These are phyloP conservation scores for Cephus rjabovi DNA, from an alignment of 2,888 invertebrate species.

Conservation along the genomic window DNA sequence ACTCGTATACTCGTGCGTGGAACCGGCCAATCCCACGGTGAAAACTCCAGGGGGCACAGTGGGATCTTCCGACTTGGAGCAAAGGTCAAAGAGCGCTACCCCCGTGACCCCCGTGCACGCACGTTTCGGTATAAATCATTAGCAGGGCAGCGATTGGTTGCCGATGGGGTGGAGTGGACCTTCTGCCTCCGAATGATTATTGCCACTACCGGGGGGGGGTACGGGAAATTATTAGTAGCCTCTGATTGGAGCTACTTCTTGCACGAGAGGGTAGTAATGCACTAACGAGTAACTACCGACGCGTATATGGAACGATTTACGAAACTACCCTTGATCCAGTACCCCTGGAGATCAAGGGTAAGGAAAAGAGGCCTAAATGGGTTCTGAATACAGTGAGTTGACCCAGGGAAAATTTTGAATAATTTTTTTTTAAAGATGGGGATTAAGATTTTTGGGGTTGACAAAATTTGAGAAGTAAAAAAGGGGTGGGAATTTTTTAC, in stretches of 20 bases:
- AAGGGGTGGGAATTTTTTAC: not conserved
- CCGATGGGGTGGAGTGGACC: slow-evolving; percentile 38
- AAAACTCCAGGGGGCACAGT: slow-evolving; percentile 57
- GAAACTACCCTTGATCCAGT: not conserved
- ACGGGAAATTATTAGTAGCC: slow-evolving; percentile 58
- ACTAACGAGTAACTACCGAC: slow-evolving; percentile 41
- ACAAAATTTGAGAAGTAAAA: not conserved
- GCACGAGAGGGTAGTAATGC: slow-evolving; percentile 48
- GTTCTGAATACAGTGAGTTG: not conserved
- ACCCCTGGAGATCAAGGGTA: not conserved
- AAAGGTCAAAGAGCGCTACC: not conserved
- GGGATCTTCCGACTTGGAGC: slow-evolving; percentile 48
- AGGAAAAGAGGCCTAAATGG: not conserved
- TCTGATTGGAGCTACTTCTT: slow-evolving; percentile 56
- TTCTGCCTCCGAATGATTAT: slow-evolving; percentile 52
- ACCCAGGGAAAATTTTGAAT: not conserved
- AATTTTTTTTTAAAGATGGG: not conserved
- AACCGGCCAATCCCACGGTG: slow-evolving; percentile 58
- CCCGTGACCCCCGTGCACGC: slow-evolving; percentile 22
- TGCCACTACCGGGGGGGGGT: slow-evolving; percentile 38
- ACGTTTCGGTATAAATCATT: slow-evolving; percentile 62
- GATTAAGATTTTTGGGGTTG: not conserved
- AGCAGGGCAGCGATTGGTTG: slow-evolving; percentile 61
- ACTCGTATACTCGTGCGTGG: slow-evolving; percentile 32
- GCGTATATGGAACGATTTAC: slow-evolving; percentile 39